Evolutionary conservation across 2,888 invertebrate species (phyloP).

Genomic region (Agrochola circellaris): DNA sequence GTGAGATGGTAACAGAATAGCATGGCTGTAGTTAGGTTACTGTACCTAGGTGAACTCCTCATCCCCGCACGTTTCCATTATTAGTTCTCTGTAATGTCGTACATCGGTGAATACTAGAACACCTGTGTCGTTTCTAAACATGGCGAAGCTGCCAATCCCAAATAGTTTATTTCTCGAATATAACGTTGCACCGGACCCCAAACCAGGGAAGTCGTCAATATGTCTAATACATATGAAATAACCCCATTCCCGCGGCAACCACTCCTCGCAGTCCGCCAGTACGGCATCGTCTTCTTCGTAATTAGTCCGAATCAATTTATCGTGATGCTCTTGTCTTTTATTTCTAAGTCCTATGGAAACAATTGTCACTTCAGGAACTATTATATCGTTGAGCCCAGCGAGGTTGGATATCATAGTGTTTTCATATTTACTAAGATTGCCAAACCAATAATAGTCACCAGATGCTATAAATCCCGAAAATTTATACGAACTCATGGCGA

Average conservation of each 20-base stretch:
- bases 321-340: not conserved
- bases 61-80: conserved; percentile 3
- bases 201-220: not conserved
- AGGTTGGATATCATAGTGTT: not conserved
- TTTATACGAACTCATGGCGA: not conserved
- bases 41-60: not conserved
- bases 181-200: conserved; percentile 17
- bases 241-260: too few relatives aligned
- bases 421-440: too few relatives aligned
- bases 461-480: accelerated
- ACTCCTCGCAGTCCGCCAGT: too few relatives aligned
- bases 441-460: accelerated
- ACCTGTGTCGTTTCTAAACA: conserved; percentile 6
- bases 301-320: not conserved
- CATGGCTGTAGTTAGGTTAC: not conserved
- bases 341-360: not conserved
- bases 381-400: not conserved
- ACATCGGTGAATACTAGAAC: conserved; percentile 33
- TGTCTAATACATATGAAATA: not conserved
- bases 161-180: not conserved
- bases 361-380: not conserved
- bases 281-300: not conserved
- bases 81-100: not conserved
- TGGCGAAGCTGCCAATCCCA: conserved; percentile 15
- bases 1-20: too few relatives aligned